phyloP scores from a whole-genome alignment of 1,140 invertebrate species.

The Chrysopa pallens region DNA sequence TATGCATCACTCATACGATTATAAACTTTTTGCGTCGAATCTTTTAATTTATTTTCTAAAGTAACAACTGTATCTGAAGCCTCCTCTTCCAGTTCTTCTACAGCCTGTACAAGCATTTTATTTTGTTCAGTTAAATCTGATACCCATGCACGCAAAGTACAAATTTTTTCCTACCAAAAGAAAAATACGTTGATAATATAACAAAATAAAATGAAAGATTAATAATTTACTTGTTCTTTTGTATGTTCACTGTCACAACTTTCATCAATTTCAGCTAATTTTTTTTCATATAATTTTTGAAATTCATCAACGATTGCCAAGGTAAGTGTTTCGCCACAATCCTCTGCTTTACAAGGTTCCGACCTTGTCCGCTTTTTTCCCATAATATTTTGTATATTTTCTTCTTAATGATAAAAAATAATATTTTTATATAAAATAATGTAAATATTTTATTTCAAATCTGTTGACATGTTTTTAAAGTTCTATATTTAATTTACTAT shows the following conservation, averaged over 20 bases:
- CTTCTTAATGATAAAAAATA: too few species aligned
- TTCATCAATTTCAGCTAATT: slow-evolving; percentile 13
- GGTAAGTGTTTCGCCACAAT: slow-evolving; percentile 13
- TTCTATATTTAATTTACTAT: too few species aligned
- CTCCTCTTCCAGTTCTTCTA: slow-evolving; percentile 33
- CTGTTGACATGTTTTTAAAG: too few species aligned
- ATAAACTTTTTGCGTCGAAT: too few species aligned
- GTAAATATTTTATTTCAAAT: too few species aligned
- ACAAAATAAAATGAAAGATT: too few species aligned
- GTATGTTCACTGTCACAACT: slow-evolving; percentile 9
- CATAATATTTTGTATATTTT: too few species aligned
- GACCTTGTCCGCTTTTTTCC: too few species aligned
- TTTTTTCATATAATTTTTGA: slow-evolving; percentile 14
- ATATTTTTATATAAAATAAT: too few species aligned
- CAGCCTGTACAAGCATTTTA: slow-evolving; percentile 29
- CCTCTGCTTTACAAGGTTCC: too few species aligned
- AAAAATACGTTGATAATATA: background rate
- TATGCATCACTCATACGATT: too few species aligned
- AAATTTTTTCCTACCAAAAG: slow-evolving; percentile 26
- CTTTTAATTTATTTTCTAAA: slow-evolving; percentile 24
- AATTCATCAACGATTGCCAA: slow-evolving; percentile 17
- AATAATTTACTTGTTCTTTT: too few species aligned
- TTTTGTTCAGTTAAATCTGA: slow-evolving; percentile 34
- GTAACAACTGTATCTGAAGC: slow-evolving; percentile 28
- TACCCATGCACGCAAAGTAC: slow-evolving; percentile 33